Percentiles rank a stretch among this genome's conserved stretches.
These are phyloP conservation scores for Petrosia ficiformis DNA, from an alignment of 37 sponge, comb jelly and placozoan species.

Conservation along the genomic window DNA sequence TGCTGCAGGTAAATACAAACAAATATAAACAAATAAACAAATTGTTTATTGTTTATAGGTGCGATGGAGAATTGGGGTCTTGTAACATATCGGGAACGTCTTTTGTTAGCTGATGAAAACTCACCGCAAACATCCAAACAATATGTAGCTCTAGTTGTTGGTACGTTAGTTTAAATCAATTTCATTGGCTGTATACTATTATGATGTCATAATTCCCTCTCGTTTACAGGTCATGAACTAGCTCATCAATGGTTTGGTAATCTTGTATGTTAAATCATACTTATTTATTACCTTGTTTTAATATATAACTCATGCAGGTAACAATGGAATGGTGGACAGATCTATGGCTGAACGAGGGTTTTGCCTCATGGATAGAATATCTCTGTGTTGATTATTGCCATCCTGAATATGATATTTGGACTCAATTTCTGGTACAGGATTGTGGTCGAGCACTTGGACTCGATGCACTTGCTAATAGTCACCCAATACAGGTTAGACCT, in stretches of 20 bases:
- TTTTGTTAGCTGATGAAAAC: slow-evolving; percentile 77
- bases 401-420: slow-evolving; percentile 94
- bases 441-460: slow-evolving; percentile 71
- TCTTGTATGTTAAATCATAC: slow-evolving; percentile 46
- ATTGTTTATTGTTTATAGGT: slow-evolving; percentile 29
- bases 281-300: neutral
- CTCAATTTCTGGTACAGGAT: slow-evolving; percentile 78
- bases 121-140: slow-evolving; percentile 74
- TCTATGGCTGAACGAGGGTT: slow-evolving; percentile 97
- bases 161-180: slow-evolving; percentile 25
- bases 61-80: slow-evolving; percentile 97
- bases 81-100: slow-evolving; percentile 78
- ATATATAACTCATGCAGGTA: slow-evolving; percentile 21
- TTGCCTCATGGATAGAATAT: slow-evolving; percentile 97
- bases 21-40: neutral
- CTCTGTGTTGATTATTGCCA: slow-evolving; percentile 94
- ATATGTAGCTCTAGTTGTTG: slow-evolving; percentile 92
- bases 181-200: neutral
- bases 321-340: slow-evolving; percentile 99
- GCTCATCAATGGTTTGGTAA: slow-evolving; percentile 99
- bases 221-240: slow-evolving; percentile 83
- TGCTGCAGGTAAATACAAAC: slow-evolving; percentile 63
- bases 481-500: slow-evolving; percentile 73
- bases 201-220: neutral
- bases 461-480: slow-evolving; percentile 86